Conservation (phyloP, 35 echinoderm and acorn worm genomes). For the Strongylocentrotus purpuratus region DNA sequence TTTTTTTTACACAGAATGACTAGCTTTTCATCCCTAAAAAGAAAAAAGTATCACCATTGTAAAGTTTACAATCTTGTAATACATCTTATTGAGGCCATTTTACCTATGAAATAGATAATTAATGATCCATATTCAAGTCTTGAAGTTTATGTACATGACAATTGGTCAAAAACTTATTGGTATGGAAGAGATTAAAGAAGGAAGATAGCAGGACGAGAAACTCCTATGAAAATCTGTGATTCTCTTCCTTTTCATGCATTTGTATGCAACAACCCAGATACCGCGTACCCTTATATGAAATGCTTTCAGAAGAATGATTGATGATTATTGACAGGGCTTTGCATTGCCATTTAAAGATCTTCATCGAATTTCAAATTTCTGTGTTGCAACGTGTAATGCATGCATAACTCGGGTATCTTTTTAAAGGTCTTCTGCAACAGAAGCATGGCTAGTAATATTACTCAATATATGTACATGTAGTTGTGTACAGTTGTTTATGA, state of each 20-base stretch:
- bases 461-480: no score
- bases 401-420: neutral
- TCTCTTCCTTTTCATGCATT: neutral
- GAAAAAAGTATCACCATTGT: no score
- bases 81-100: no score
- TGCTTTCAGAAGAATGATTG: neutral
- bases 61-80: no score
- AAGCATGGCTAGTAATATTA: no score
- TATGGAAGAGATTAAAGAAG: neutral
- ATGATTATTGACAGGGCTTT: neutral
- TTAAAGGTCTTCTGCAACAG: no score
- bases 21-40: no score
- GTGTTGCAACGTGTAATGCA: neutral
- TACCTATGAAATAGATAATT: no score
- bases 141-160: no score
- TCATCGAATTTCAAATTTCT: neutral
- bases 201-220: neutral
- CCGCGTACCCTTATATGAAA: neutral
- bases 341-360: neutral
- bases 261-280: neutral
- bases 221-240: neutral
- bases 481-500: no score
- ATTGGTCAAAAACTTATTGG: neutral
- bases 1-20: no score
- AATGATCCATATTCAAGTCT: no score